Evolutionary conservation across 2,888 invertebrate genomes (phyloP), one percentile per base, ranked within the genome.

Genomic region (Scrobipalpa costella): DNA sequence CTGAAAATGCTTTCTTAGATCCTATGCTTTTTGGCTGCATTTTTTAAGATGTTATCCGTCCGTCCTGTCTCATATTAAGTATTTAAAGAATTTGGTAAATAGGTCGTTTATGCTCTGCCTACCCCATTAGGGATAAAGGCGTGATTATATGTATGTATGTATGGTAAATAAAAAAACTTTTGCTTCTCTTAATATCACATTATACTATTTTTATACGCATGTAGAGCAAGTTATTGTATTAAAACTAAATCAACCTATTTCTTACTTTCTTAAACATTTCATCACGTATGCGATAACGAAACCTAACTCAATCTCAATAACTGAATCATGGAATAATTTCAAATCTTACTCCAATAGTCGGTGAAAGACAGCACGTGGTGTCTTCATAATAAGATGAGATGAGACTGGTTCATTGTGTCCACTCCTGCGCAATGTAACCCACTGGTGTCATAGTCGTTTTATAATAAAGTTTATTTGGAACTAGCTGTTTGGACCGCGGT

Each of bases 351-450:
- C 7, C 17, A 55, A 17, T 57, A 36, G 34, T n/a, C 21, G 27
- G 9, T 36, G n/a, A 57, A 57, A 19, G 57, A 13, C 11, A 40
- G 44, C 44, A 59, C 59, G 59, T 59, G 59, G 59, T 44, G 40
- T 44, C 19, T 8, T 17, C 52, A 17, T 85, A 85, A 89, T 89
- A 85, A 86, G 83, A 80, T 87, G 78, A 27, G 27, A 80, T 87
- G 78, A 80, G 80, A 75, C 78, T 73, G 74, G 73, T 73, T 73
- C 78, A 85, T 85, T 87, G 86, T 86, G 77, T 69, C 77, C 73
- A 71, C 75, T 69, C 79, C 74, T 79, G 76, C 79, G 81, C 80
- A 86, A 52, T 8, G 27, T 21, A n/a, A n/a, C n/a, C 50, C 27
- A 52, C 8, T 44, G 44, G 44, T 2, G 15, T 44, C 27, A 27